phyloP scores from a whole-genome alignment of 2,797 vertebrate species.

The Leuciscus waleckii region DNA sequence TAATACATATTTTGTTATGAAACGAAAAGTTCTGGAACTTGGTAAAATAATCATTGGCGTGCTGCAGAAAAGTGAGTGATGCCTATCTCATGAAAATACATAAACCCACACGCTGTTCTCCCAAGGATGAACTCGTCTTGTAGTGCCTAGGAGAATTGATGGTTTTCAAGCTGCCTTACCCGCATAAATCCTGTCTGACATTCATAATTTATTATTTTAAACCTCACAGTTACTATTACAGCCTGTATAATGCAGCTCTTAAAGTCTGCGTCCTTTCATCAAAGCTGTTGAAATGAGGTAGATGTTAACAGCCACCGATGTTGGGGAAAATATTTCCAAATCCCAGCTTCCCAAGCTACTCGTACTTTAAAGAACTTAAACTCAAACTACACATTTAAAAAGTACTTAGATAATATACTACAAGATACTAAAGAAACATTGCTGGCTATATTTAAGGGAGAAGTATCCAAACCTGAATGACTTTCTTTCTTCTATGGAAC shows the following conservation, averaged over 20 bases:
- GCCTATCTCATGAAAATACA: constrained; percentile 28
- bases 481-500: not conserved
- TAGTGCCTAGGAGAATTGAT: constrained; percentile 6
- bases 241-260: not conserved
- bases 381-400: not conserved
- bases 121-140: constrained; percentile 18
- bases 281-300: constrained; percentile 12
- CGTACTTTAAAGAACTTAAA: not conserved
- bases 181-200: constrained; percentile 17
- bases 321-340: not conserved
- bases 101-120: constrained; percentile 3
- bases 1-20: constrained; percentile 28
- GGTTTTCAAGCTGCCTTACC: not conserved
- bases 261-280: not conserved
- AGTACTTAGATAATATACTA: not conserved
- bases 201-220: constrained; percentile 40
- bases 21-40: constrained; percentile 19
- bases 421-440: not conserved
- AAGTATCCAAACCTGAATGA: not conserved
- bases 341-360: not conserved
- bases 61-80: not conserved
- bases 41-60: constrained; percentile 27
- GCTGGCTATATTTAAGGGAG: not conserved
- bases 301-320: not conserved
- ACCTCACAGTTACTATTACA: constrained; percentile 23